Percentiles rank a stretch among this genome's conserved stretches.
Evolutionary conservation across 2,113 vertebrate genomes (phyloP).

Genomic region (Scopus umbretta): DNA sequence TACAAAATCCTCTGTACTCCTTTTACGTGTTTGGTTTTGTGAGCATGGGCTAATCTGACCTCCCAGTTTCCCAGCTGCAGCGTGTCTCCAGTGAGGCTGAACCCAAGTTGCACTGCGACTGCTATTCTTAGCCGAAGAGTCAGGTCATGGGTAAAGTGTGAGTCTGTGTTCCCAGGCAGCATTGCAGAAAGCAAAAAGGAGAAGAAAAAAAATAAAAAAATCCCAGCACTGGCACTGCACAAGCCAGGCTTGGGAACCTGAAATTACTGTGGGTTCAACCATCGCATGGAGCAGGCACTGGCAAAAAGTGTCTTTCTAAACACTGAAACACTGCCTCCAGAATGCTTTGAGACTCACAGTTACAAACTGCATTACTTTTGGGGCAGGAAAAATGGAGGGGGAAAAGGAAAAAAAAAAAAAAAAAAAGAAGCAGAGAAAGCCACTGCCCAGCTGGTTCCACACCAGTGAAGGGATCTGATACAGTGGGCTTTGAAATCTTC

Average conservation of each 20-base stretch:
- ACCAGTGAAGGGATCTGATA: neutral
- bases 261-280: neutral
- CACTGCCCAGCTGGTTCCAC: neutral
- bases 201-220: neutral
- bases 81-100: conserved; percentile 51
- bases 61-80: conserved; percentile 54
- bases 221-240: neutral
- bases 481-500: neutral
- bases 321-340: neutral
- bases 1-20: neutral
- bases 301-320: neutral
- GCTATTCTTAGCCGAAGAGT: conserved; percentile 69
- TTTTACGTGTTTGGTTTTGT: neutral
- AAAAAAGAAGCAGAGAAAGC: neutral
- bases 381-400: neutral
- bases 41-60: neutral
- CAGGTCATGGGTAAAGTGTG: conserved; percentile 67
- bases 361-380: neutral
- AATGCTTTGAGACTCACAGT: neutral
- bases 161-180: conserved; percentile 70
- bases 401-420: too few relatives aligned
- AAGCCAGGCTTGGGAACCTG: neutral
- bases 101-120: conserved; percentile 40
- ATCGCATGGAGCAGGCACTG: neutral
- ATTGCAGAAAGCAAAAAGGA: conserved; percentile 35